Evolutionary conservation across 1,140 invertebrate genomes (phyloP), one percentile per base, ranked within the genome.

Genomic region (Achatina immaculata): DNA sequence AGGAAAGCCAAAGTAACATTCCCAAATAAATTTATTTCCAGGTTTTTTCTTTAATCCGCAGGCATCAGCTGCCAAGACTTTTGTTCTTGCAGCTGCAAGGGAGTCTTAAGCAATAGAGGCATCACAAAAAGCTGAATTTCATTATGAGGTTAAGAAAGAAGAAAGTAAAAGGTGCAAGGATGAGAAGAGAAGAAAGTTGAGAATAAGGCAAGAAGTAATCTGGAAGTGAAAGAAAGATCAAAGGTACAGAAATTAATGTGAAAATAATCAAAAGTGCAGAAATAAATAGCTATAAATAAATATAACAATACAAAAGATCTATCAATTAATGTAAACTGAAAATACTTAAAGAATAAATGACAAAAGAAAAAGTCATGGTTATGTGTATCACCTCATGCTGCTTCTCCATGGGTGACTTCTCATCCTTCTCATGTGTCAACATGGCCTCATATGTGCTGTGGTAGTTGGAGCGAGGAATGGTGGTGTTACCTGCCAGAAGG

Each of bases 401-500:
- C 75, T 86, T 83, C 62, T 88, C 86, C 73, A 88, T 76, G n/a
- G 71, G 42, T 36, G 83, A 82, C 21, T 77, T 76, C 0, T 80
- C 66, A 51, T 55, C 74, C 1, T 84, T 83, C 40, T 83, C 68
- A 38, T 78, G 71, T 28, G 62, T 77, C 72, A 82, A 82, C 83
- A 87, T 84, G 21, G 86, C 83, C 69, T 88, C 84, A 78, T 86
- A 88, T 0, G 76, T 73, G 31, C 71, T 79, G 48, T 80, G 81
- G 80, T 85, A 88, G n/a, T 69, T 81, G 16, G 83, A 84, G 21
- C 83, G 97, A 69, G 86, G 76, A 4, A 89, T 86, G 42, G 88
- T 87, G 9, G 97, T 99, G 89, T 98, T 96, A 3, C 97, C 97
- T 92, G 97, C 98, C 84, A 96, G 95, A 7, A 96, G 94, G 91